Conservation (phyloP, 2,113 vertebrate species). For the Chionomys nivalis region DNA sequence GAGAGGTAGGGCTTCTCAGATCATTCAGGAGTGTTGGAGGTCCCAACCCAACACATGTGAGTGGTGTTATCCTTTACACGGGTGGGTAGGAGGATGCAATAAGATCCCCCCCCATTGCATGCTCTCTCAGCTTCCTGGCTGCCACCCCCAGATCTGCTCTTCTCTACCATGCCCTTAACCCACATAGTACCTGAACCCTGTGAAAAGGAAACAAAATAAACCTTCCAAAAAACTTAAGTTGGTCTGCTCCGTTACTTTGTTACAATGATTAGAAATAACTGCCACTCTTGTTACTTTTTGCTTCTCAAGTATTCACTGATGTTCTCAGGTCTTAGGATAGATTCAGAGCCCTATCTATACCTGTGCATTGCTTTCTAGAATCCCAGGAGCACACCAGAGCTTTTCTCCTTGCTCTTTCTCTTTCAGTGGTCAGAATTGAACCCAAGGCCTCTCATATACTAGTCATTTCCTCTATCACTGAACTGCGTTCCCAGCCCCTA, state of each 20-base stretch:
- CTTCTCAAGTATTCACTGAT: not conserved
- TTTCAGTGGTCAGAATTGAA: not conserved
- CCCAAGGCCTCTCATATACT: not conserved
- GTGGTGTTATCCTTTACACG: not conserved
- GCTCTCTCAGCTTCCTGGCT: not conserved
- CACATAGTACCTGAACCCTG: not conserved
- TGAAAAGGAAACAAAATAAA: not conserved
- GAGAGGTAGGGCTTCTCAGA: no score
- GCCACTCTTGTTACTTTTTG: not conserved
- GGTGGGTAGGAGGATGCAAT: not conserved
- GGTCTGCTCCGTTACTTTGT: not conserved
- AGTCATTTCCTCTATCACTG: not conserved
- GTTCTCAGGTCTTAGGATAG: not conserved
- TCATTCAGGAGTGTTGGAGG: no score
- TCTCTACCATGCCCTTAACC: not conserved
- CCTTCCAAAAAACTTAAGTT: not conserved
- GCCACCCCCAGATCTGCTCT: not conserved
- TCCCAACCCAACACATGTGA: not conserved
- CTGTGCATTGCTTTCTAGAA: not conserved
- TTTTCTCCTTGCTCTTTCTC: not conserved
- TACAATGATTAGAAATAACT: not conserved
- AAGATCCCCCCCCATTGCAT: not conserved
- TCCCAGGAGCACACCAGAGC: not conserved
- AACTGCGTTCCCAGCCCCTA: not conserved
- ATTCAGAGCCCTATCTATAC: not conserved